These are phyloP conservation scores for Pachymerium ferrugineum DNA, from an alignment of 2,888 invertebrate species.

Conservation along the genomic window DNA sequence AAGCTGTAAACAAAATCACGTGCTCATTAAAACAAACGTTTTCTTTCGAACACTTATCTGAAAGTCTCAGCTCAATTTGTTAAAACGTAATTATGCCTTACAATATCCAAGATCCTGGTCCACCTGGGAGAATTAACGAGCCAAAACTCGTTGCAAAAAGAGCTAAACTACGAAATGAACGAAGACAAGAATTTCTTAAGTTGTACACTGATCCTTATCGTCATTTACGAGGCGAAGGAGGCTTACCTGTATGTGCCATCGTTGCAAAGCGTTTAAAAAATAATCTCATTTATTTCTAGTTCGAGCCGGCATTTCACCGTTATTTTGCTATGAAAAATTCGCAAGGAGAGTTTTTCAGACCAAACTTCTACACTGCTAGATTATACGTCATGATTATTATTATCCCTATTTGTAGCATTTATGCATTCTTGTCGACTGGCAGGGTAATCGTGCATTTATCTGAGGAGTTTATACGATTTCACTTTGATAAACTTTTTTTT, in stretches of 20 bases:
- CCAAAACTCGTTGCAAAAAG: constrained; percentile 47
- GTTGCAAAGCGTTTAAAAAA: not conserved
- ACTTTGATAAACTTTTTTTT: constrained; percentile 38
- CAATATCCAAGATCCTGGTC: not conserved
- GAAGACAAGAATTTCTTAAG: constrained; percentile 67
- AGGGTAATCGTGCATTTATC: not conserved
- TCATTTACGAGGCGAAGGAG: constrained; percentile 61
- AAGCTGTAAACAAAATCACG: too few relatives aligned
- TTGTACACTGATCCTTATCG: constrained; percentile 64
- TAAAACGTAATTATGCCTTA: too few relatives aligned
- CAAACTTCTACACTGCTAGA: constrained; percentile 52
- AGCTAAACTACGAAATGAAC: constrained; percentile 55
- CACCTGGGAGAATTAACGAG: not conserved
- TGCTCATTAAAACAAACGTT: too few relatives aligned
- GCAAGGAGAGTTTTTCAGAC: constrained; percentile 61
- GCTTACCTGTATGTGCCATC: constrained; percentile 60
- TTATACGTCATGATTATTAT: constrained; percentile 54
- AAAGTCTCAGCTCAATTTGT: too few relatives aligned
- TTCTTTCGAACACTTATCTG: too few relatives aligned
- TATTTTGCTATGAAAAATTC: constrained; percentile 65
- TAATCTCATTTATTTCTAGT: constrained; percentile 55
- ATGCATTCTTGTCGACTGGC: not conserved
- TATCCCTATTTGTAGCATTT: constrained; percentile 52
- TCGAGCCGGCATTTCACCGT: constrained; percentile 71
- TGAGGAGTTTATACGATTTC: not conserved